Conservation (phyloP, 2,797 vertebrate species). For the Sebastes nivosus region DNA sequence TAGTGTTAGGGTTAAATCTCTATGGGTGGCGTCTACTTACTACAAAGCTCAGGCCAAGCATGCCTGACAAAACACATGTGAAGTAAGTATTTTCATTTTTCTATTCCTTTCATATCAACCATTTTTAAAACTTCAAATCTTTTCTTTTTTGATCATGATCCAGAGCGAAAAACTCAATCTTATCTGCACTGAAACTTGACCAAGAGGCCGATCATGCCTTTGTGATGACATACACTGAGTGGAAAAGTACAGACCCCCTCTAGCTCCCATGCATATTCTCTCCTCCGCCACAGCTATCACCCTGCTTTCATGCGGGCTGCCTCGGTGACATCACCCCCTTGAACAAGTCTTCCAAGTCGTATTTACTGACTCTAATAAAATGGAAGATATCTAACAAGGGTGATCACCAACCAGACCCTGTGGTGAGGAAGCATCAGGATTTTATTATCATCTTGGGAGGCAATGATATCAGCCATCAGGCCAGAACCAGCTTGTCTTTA, state of each 20-base stretch:
- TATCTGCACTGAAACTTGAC: constrained; percentile 74
- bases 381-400: constrained; percentile 64
- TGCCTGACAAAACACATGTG: constrained; percentile 17
- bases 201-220: constrained; percentile 71
- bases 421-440: constrained; percentile 62
- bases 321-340: constrained; percentile 75
- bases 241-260: constrained; percentile 79
- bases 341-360: constrained; percentile 55
- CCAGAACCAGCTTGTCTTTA: constrained; percentile 58
- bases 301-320: constrained; percentile 72
- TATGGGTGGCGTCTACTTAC: neutral
- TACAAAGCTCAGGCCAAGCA: neutral
- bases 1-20: neutral
- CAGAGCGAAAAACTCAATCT: constrained; percentile 53
- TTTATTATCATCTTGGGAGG: constrained; percentile 77
- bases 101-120: constrained; percentile 17
- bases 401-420: constrained; percentile 58
- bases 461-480: constrained; percentile 66
- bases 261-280: constrained; percentile 62
- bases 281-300: constrained; percentile 64
- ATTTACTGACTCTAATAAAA: constrained; percentile 74
- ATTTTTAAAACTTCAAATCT: constrained; percentile 8
- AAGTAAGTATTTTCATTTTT: constrained; percentile 21
- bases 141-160: constrained; percentile 42
- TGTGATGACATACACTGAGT: constrained; percentile 72